Conservation (phyloP, 2,888 invertebrate genomes). For the Branchinecta sandiegonensis region DNA sequence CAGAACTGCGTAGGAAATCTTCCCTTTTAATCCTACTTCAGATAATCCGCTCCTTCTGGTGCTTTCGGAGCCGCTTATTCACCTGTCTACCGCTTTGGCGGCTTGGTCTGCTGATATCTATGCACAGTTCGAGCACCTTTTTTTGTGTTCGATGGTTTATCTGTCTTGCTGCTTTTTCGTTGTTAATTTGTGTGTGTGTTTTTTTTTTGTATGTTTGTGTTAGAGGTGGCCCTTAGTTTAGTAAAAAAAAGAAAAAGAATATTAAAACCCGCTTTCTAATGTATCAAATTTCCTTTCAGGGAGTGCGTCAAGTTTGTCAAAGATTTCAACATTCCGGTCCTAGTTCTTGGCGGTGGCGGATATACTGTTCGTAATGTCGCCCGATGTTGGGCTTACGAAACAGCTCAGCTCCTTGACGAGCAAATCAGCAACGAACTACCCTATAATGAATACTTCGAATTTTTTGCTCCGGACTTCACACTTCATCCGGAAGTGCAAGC, state of each 20-base stretch:
- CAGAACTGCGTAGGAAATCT: too few relatives aligned
- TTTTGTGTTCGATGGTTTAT: not conserved
- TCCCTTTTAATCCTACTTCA: too few relatives aligned
- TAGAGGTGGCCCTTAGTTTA: too few relatives aligned
- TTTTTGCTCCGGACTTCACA: constrained; percentile 92
- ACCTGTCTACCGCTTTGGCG: too few relatives aligned
- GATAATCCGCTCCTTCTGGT: too few relatives aligned
- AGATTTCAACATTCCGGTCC: constrained; percentile 73
- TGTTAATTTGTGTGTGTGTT: not conserved
- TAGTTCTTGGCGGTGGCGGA: constrained; percentile 70
- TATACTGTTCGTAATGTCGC: constrained; percentile 88
- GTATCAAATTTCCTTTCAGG: constrained; percentile 31
- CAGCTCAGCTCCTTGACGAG: constrained; percentile 80
- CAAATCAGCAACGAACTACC: constrained; percentile 88
- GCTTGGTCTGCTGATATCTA: too few relatives aligned
- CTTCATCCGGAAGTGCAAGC: constrained; percentile 83
- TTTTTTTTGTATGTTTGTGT: not conserved
- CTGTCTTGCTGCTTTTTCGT: not conserved
- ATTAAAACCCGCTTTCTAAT: not conserved
- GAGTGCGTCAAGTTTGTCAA: constrained; percentile 96
- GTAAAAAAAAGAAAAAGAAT: not conserved
- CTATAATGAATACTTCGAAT: constrained; percentile 88
- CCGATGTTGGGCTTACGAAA: constrained; percentile 97
- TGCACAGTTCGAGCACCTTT: too few relatives aligned
- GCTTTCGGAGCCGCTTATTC: too few relatives aligned